phyloP scores from a whole-genome alignment of 1,140 invertebrate genomes.

The Dolichoris vasculosae region DNA sequence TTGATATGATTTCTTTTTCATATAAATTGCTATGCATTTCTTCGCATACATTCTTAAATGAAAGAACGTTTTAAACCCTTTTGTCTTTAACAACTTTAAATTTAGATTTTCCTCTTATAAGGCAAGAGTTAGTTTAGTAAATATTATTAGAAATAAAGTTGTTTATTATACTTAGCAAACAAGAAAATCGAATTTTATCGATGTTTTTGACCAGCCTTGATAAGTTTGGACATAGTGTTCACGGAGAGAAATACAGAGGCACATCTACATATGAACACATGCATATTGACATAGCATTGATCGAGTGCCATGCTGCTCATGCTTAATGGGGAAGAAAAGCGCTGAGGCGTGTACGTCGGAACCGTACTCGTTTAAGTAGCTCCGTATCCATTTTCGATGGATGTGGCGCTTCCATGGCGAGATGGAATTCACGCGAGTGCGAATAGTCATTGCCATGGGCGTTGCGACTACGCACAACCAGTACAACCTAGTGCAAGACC shows the following conservation, averaged over 20 bases:
- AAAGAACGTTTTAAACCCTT: too few relatives aligned
- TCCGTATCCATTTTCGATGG: slow-evolving; percentile 34
- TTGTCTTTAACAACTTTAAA: too few relatives aligned
- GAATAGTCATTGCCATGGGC: background rate
- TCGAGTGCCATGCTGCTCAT: background rate
- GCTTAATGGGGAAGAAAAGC: slow-evolving; percentile 40
- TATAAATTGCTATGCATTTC: too few relatives aligned
- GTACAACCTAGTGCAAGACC: background rate
- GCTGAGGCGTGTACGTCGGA: slow-evolving; percentile 6
- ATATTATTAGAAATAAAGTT: too few relatives aligned
- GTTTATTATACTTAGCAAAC: too few relatives aligned
- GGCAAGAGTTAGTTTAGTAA: too few relatives aligned
- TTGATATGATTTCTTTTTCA: too few relatives aligned
- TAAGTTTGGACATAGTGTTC: background rate
- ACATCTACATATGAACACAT: too few relatives aligned
- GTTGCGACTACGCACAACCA: background rate
- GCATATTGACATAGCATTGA: background rate
- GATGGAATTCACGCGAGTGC: background rate
- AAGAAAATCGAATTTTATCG: too few relatives aligned
- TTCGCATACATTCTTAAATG: too few relatives aligned
- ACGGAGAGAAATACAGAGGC: background rate
- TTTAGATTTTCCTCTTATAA: too few relatives aligned
- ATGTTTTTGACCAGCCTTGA: background rate
- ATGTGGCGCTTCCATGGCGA: background rate
- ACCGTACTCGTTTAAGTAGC: slow-evolving; percentile 14